These are phyloP conservation scores for Emydura subglobosa DNA, from an alignment of 2,113 vertebrate species.

Conservation along the genomic window DNA sequence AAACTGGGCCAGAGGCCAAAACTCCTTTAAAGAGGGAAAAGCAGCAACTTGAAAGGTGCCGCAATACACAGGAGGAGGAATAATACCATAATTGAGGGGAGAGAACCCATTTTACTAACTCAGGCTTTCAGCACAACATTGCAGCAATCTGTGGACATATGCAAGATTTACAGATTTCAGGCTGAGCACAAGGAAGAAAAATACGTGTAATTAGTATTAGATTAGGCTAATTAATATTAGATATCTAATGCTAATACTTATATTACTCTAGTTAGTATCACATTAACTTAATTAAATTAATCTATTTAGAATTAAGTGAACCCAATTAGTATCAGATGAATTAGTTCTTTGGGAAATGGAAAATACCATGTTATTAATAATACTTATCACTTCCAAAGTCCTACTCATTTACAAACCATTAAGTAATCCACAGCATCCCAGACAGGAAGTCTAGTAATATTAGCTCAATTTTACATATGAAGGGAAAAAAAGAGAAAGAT, in stretches of 20 bases:
- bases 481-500: neutral
- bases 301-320: neutral
- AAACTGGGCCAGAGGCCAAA: conserved; percentile 21
- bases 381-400: neutral
- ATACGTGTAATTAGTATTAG: neutral
- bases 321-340: neutral
- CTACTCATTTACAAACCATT: neutral
- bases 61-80: neutral
- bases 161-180: neutral
- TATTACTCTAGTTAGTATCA: neutral
- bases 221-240: neutral
- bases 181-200: neutral
- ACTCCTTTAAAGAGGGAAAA: neutral
- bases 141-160: neutral
- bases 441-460: fast-evolving
- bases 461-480: neutral
- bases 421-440: neutral
- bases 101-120: neutral
- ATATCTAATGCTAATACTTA: neutral
- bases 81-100: conserved; percentile 13
- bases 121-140: fast-evolving
- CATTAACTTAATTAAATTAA: neutral
- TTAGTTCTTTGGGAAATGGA: neutral
- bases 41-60: neutral
- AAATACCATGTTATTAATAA: neutral